These are phyloP conservation scores for Tragelaphus strepsiceros DNA, from an alignment of 2,113 vertebrate genomes.

Conservation along the genomic window DNA sequence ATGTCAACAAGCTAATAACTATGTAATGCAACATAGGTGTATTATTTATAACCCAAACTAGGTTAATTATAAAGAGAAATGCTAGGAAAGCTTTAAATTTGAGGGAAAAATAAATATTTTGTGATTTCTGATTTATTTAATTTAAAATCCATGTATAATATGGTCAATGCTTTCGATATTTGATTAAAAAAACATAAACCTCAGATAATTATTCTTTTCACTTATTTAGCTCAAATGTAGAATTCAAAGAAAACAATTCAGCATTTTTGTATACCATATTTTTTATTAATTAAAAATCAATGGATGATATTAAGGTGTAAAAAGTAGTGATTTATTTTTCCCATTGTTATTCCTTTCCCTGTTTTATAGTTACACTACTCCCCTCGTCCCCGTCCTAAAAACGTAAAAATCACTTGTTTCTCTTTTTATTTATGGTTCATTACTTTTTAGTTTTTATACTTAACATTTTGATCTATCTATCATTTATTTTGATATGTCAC, in stretches of 20 bases:
- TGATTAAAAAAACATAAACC: neutral
- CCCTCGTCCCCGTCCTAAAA: neutral
- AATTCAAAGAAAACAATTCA: neutral
- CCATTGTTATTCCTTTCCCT: neutral
- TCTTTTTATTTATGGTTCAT: neutral
- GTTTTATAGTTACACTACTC: neutral
- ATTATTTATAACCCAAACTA: neutral
- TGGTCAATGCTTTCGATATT: neutral
- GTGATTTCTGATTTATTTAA: conserved; percentile 38
- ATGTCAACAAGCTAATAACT: neutral
- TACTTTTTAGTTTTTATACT: neutral
- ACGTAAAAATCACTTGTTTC: neutral
- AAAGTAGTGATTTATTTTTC: neutral
- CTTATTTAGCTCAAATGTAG: neutral
- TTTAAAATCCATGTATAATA: neutral
- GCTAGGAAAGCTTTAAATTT: neutral
- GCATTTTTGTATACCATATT: neutral
- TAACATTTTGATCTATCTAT: neutral
- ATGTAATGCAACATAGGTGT: neutral
- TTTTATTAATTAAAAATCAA: conserved; percentile 19
- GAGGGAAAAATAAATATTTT: neutral
- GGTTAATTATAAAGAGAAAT: neutral
- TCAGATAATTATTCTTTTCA: neutral
- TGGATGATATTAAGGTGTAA: neutral
- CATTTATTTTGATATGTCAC: neutral